Percentiles rank a stretch among this genome's conserved stretches.
phyloP scores from a whole-genome alignment of 2,113 vertebrate species.

The Merops nubicus region DNA sequence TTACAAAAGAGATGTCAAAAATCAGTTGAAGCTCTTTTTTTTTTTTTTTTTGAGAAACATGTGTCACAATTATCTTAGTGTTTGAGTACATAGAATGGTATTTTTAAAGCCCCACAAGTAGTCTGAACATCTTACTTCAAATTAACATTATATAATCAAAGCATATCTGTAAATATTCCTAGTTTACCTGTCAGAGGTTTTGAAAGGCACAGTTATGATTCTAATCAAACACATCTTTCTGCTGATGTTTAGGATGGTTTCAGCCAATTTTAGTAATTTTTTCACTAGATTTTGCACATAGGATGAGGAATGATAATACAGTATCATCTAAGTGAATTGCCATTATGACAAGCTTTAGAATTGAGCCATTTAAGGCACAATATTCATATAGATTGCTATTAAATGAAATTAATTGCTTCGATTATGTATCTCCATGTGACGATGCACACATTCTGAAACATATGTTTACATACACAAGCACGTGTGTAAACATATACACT shows the following conservation, averaged over 20 bases:
- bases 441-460: background rate
- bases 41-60: background rate
- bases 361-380: background rate
- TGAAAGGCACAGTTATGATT: slow-evolving; percentile 42
- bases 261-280: slow-evolving; percentile 41
- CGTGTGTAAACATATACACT: background rate
- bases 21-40: background rate
- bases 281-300: slow-evolving; percentile 33
- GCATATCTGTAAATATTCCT: slow-evolving; percentile 7
- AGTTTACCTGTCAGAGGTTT: slow-evolving; percentile 29
- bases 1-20: background rate
- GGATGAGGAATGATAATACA: slow-evolving; percentile 36
- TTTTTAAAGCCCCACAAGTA: background rate
- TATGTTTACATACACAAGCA: background rate
- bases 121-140: slow-evolving; percentile 10
- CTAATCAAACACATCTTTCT: slow-evolving; percentile 45
- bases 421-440: background rate
- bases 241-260: slow-evolving; percentile 38
- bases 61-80: background rate
- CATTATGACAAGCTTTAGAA: background rate
- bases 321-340: slow-evolving; percentile 18
- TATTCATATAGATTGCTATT: background rate
- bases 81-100: background rate
- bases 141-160: slow-evolving; percentile 3
- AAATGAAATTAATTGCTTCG: background rate